Evolutionary conservation across 2,113 vertebrate genomes (phyloP).

Genomic region (Oreochromis tanganicae): DNA sequence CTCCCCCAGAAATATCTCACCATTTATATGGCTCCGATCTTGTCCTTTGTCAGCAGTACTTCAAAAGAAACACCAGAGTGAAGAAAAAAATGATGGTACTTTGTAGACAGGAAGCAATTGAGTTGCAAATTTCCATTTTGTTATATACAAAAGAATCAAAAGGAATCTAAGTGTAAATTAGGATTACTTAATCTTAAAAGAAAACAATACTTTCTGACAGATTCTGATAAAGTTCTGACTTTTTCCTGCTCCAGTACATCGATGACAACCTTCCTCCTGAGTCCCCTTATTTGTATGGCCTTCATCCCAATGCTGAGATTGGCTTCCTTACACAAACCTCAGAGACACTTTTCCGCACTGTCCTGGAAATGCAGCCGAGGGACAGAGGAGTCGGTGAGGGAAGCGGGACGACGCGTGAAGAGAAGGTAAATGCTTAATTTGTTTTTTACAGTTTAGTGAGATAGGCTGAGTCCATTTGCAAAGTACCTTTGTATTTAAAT

Average conservation of each 20-base stretch:
- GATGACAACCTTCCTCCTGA: conserved; percentile 82
- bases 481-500: neutral
- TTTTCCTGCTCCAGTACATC: conserved; percentile 78
- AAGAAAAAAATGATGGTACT: neutral
- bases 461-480: neutral
- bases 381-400: conserved; percentile 69
- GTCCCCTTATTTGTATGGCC: conserved; percentile 89
- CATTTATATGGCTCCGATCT: neutral
- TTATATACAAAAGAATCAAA: neutral
- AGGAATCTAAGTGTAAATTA: neutral
- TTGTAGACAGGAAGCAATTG: neutral
- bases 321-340: conserved; percentile 90
- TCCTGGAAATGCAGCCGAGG: conserved; percentile 91
- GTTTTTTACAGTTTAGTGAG: neutral
- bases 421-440: conserved; percentile 74
- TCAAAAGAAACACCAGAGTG: neutral
- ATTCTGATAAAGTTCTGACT: neutral
- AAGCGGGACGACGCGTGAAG: conserved; percentile 68
- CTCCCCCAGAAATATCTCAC: conserved; percentile 11
- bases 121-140: neutral
- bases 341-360: conserved; percentile 81
- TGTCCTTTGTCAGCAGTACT: conserved; percentile 33
- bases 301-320: conserved; percentile 95
- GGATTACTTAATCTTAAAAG: neutral
- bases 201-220: neutral